Evolutionary conservation across 53 echinoderm and acorn worm species (phyloP).

Genomic region (Astropecten irregularis): DNA sequence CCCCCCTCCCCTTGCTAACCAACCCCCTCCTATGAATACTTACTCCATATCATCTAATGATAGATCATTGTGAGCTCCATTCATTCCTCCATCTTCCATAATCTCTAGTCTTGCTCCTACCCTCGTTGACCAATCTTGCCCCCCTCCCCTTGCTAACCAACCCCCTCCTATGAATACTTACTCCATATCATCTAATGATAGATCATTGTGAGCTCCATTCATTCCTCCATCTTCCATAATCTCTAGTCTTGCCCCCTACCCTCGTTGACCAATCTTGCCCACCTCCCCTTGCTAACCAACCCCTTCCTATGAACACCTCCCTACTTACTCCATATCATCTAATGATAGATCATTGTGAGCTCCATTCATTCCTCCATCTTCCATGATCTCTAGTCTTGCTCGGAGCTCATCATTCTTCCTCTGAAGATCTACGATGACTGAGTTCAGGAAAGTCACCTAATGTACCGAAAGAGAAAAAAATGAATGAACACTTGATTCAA

Average conservation of each 20-base stretch:
- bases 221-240: constrained; percentile 89
- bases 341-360: constrained; percentile 66
- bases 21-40: too few relatives aligned
- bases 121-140: too few relatives aligned
- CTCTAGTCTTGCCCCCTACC: constrained; percentile 74
- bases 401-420: constrained; percentile 94
- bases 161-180: too few relatives aligned
- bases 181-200: constrained; percentile 76
- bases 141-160: too few relatives aligned
- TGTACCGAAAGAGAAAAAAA: background rate
- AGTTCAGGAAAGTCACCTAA: constrained; percentile 96
- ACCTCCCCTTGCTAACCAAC: too few relatives aligned
- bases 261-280: too few relatives aligned
- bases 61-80: constrained; percentile 82
- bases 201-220: constrained; percentile 87
- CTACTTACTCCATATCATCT: constrained; percentile 92
- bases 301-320: too few relatives aligned
- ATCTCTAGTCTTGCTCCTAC: constrained; percentile 81
- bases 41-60: constrained; percentile 81
- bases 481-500: too few relatives aligned
- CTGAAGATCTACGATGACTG: constrained; percentile 98
- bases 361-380: constrained; percentile 91
- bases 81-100: constrained; percentile 90
- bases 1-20: too few relatives aligned
- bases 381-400: constrained; percentile 85